Conservation (phyloP, 1,140 invertebrate genomes). For the Bathynomus jamesi region DNA sequence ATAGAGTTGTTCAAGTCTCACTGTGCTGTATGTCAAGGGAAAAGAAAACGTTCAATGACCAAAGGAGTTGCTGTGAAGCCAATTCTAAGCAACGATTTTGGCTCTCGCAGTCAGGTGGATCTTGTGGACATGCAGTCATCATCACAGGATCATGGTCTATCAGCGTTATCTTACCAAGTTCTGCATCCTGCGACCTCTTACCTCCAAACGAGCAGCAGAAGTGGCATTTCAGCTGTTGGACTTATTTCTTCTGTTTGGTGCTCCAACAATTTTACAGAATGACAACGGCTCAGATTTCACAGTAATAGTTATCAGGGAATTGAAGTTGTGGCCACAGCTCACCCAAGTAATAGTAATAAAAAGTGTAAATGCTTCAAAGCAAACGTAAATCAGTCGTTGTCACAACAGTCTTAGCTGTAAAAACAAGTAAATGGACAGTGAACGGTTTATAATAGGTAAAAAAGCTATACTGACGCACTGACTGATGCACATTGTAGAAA, state of each 20-base stretch:
- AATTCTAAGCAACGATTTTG: background rate
- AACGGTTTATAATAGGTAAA: no score
- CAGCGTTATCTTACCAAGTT: slow-evolving; percentile 2
- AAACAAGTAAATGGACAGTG: no score
- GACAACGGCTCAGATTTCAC: slow-evolving; percentile 43
- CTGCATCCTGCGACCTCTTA: slow-evolving; percentile 36
- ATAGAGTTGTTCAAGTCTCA: background rate
- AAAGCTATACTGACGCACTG: no score
- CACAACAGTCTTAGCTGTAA: no score
- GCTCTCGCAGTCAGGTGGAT: slow-evolving; percentile 3
- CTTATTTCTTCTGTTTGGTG: slow-evolving; percentile 44
- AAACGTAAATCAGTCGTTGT: no score
- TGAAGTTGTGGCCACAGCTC: slow-evolving; percentile 5
- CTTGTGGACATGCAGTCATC: slow-evolving; percentile 1
- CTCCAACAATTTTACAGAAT: slow-evolving; percentile 42
- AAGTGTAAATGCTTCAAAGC: no score
- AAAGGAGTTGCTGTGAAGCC: background rate
- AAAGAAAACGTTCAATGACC: background rate
- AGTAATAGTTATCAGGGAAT: slow-evolving; percentile 27
- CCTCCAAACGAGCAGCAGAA: slow-evolving; percentile 42
- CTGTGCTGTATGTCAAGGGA: background rate
- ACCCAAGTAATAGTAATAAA: no score
- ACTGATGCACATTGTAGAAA: no score
- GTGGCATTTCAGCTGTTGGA: slow-evolving; percentile 42
- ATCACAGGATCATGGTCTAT: slow-evolving; percentile 6